Evolutionary conservation across 2,113 vertebrate genomes (phyloP).

Genomic region (Dinomys branickii): DNA sequence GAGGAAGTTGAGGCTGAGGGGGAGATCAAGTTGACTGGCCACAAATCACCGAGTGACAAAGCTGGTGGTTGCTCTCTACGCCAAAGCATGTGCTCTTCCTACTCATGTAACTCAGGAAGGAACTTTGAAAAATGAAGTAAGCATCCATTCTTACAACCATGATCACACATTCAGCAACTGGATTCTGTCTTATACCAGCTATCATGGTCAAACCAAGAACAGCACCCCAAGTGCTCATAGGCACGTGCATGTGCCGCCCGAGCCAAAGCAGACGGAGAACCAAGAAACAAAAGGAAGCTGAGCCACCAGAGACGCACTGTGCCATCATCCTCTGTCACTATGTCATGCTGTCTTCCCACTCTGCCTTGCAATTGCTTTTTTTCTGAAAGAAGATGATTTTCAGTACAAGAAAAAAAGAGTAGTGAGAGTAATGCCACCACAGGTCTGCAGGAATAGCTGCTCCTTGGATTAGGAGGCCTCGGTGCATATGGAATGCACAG

Average conservation of each 20-base stretch:
- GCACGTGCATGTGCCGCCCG: rapidly evolving
- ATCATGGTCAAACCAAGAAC: neutral
- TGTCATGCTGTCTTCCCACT: neutral
- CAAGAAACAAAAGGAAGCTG: neutral
- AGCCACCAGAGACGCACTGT: too few relatives aligned
- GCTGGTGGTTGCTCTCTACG: neutral
- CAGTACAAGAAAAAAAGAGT: neutral
- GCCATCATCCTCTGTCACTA: neutral
- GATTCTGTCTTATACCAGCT: rapidly evolving
- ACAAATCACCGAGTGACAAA: neutral
- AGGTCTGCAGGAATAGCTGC: neutral
- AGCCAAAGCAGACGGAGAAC: neutral
- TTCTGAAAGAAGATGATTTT: neutral
- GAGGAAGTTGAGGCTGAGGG: neutral
- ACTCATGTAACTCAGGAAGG: neutral
- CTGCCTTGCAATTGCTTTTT: neutral
- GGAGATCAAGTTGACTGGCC: rapidly evolving
- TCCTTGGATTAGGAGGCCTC: too few relatives aligned
- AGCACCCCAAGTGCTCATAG: neutral
- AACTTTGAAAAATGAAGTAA: neutral
- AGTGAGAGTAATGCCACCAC: neutral
- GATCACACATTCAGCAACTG: too few relatives aligned
- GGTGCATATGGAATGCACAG: too few relatives aligned
- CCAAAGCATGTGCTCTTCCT: neutral
- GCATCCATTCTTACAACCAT: neutral